Percentiles rank a stretch among this genome's conserved stretches.
Evolutionary conservation across 2,888 invertebrate species (phyloP).

Genomic region (Nemurella pictetii): DNA sequence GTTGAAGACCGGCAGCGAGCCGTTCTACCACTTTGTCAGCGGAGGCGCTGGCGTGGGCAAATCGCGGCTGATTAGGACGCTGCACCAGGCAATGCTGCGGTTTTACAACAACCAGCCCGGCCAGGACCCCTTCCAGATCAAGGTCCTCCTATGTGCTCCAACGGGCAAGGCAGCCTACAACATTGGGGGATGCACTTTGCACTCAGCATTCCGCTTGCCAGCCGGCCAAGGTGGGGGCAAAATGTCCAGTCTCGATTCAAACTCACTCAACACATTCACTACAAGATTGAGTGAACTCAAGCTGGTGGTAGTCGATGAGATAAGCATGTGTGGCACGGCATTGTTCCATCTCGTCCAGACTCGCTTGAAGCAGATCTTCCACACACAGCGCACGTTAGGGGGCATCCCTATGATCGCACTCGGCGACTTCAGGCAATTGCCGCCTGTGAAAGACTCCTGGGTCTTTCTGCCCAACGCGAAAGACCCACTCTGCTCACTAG

Average conservation of each 20-base stretch:
- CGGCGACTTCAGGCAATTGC: slow-evolving; percentile 43
- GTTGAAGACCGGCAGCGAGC: slow-evolving; percentile 37
- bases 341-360: slow-evolving; percentile 30
- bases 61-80: slow-evolving; percentile 45
- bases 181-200: slow-evolving; percentile 44
- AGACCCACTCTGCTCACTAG: slow-evolving; percentile 37
- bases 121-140: slow-evolving; percentile 15
- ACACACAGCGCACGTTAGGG: slow-evolving; percentile 33
- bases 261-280: slow-evolving; percentile 34
- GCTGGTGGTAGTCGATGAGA: slow-evolving; percentile 42
- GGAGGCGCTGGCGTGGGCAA: slow-evolving; percentile 47
- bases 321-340: slow-evolving; percentile 40
- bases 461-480: slow-evolving; percentile 26
- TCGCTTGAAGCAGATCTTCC: slow-evolving; percentile 37
- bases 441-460: slow-evolving; percentile 40
- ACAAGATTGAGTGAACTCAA: slow-evolving; percentile 38
- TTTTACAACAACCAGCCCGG: slow-evolving; percentile 32
- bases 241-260: slow-evolving; percentile 34
- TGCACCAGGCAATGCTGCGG: slow-evolving; percentile 41
- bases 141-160: slow-evolving; percentile 39
- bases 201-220: slow-evolving; percentile 44
- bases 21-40: slow-evolving; percentile 44
- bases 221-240: slow-evolving; percentile 33
- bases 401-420: slow-evolving; percentile 38
- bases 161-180: slow-evolving; percentile 42